Percentiles rank a stretch among this genome's conserved stretches.
These are phyloP conservation scores for Tyria jacobaeae DNA, from an alignment of 2,888 invertebrate genomes.

Conservation along the genomic window DNA sequence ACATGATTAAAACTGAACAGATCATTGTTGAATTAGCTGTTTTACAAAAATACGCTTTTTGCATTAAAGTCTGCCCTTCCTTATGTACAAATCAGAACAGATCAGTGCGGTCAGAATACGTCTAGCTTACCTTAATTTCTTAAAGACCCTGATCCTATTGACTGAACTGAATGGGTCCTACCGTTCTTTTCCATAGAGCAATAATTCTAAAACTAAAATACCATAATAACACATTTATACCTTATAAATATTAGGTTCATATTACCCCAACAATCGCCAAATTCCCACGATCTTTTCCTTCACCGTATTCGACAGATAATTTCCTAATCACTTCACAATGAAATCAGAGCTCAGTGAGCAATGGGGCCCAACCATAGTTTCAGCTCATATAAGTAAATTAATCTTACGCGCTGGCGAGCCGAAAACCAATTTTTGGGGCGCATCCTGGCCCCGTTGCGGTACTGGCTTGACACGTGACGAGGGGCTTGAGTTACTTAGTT, in stretches of 20 bases:
- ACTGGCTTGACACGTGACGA: conserved; percentile 67
- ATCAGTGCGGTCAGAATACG: too few species aligned
- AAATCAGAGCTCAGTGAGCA: conserved; percentile 43
- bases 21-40: too few species aligned
- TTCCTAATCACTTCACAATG: conserved; percentile 40
- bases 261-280: neutral
- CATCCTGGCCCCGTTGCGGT: conserved; percentile 57
- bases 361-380: conserved; percentile 35
- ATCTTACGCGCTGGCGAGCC: conserved; percentile 63
- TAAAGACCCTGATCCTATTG: neutral
- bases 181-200: neutral
- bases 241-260: neutral
- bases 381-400: conserved; percentile 64
- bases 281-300: conserved; percentile 8
- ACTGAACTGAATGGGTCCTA: neutral
- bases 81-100: too few species aligned
- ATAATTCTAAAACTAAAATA: neutral
- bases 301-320: conserved; percentile 20
- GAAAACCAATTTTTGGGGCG: conserved; percentile 71
- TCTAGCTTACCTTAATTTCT: neutral
- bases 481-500: conserved; percentile 62
- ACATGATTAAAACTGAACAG: too few species aligned
- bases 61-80: too few species aligned
- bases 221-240: neutral
- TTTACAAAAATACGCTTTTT: too few species aligned